Percentiles rank a stretch among this genome's conserved stretches.
Evolutionary conservation across 2,888 invertebrate genomes (phyloP).

Genomic region (Apantesis nais): DNA sequence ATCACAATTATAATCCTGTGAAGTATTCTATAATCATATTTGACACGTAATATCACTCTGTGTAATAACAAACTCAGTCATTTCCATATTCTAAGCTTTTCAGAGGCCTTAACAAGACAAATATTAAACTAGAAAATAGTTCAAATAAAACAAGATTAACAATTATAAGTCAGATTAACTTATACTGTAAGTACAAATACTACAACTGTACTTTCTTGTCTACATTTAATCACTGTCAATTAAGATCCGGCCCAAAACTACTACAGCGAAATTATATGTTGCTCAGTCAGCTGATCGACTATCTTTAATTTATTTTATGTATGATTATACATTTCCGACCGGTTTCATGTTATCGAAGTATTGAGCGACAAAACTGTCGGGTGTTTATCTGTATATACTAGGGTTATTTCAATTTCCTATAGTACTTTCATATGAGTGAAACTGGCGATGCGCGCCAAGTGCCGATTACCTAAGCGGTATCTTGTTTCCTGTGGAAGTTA

Average conservation of each 20-base stretch:
- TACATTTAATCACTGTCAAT: slow-evolving; percentile 21
- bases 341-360: slow-evolving; percentile 29
- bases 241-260: slow-evolving; percentile 33
- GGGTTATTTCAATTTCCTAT: slow-evolving; percentile 56
- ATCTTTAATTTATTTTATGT: slow-evolving; percentile 22
- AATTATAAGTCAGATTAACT: slow-evolving; percentile 19
- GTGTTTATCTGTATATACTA: slow-evolving; percentile 25
- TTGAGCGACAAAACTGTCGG: slow-evolving; percentile 24
- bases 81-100: not conserved
- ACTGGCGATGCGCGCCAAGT: slow-evolving; percentile 60
- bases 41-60: slow-evolving; percentile 16
- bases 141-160: slow-evolving; percentile 21
- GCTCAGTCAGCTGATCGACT: slow-evolving; percentile 32
- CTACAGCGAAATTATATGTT: slow-evolving; percentile 36
- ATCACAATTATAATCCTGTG: slow-evolving; percentile 36
- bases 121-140: slow-evolving; percentile 21
- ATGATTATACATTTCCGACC: slow-evolving; percentile 21
- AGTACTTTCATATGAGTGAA: slow-evolving; percentile 73
- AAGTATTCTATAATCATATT: slow-evolving; percentile 24
- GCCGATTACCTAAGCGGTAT: slow-evolving; percentile 64
- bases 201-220: slow-evolving; percentile 37
- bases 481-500: slow-evolving; percentile 59
- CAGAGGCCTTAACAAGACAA: not conserved
- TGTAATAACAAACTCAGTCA: slow-evolving; percentile 21
- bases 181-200: slow-evolving; percentile 21